phyloP scores from a whole-genome alignment of 1,140 invertebrate genomes.

The Stegodyphus dumicola region DNA sequence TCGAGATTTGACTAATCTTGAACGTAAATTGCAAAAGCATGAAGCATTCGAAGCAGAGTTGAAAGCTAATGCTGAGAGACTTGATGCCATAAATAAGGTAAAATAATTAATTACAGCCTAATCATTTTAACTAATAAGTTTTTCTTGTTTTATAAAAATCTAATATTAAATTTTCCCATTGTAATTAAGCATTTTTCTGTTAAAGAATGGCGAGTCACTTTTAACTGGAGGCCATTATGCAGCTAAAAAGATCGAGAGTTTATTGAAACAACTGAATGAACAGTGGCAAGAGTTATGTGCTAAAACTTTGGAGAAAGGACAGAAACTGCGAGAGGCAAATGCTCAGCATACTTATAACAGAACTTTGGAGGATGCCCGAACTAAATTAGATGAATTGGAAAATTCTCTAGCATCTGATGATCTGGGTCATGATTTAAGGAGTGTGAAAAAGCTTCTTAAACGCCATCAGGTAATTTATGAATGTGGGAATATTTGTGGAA shows the following conservation, averaged over 20 bases:
- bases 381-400: constrained; percentile 76
- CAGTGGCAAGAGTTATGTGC: constrained; percentile 79
- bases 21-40: constrained; percentile 95
- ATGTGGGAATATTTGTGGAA: too few species aligned
- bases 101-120: constrained; percentile 1
- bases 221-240: constrained; percentile 74
- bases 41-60: constrained; percentile 97
- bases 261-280: constrained; percentile 77
- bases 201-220: constrained; percentile 71
- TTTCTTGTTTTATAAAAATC: not conserved
- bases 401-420: constrained; percentile 80
- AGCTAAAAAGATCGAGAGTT: constrained; percentile 76
- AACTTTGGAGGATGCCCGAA: constrained; percentile 78
- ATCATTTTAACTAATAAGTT: not conserved
- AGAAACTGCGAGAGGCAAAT: constrained; percentile 81
- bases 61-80: constrained; percentile 88
- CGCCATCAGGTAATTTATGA: constrained; percentile 77
- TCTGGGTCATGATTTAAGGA: constrained; percentile 84
- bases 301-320: constrained; percentile 84
- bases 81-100: constrained; percentile 81
- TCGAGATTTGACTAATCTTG: constrained; percentile 89
- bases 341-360: constrained; percentile 83
- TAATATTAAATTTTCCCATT: not conserved
- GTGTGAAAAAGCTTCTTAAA: constrained; percentile 88
- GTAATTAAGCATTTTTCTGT: not conserved